Conservation (phyloP, 2,113 vertebrate species). For the Zosterops japonicus region DNA sequence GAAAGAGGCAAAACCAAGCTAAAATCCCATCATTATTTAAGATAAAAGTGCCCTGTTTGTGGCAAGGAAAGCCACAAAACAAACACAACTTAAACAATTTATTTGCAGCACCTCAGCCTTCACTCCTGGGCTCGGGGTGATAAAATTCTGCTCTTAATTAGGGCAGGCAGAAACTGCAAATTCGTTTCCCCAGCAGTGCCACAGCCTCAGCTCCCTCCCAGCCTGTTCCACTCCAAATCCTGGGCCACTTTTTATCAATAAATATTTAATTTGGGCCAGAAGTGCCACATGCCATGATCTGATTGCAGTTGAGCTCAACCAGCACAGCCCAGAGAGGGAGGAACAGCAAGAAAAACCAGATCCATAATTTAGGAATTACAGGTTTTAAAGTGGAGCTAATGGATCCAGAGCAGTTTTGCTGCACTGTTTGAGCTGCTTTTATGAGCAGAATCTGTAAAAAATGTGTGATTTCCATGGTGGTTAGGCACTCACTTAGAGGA, state of each 20-base stretch:
- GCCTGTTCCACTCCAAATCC: neutral
- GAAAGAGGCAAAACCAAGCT: neutral
- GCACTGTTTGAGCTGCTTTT: slow-evolving; percentile 31
- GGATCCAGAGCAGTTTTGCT: slow-evolving; percentile 30
- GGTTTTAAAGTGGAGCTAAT: slow-evolving; percentile 22
- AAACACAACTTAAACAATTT: neutral
- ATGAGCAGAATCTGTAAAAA: slow-evolving; percentile 7
- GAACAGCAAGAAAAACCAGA: neutral
- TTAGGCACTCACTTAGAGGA: neutral
- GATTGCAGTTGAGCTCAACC: neutral
- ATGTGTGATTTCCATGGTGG: neutral
- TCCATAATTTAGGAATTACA: slow-evolving; percentile 25
- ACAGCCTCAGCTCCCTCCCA: neutral
- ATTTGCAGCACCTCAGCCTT: neutral
- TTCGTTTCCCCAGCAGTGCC: neutral
- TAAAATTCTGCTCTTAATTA: neutral
- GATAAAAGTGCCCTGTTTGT: neutral
- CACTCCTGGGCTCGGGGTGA: neutral
- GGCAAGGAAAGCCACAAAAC: neutral
- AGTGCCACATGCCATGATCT: neutral
- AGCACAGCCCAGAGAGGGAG: fast-evolving
- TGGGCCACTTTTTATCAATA: neutral
- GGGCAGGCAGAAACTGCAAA: neutral
- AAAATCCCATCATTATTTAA: neutral
- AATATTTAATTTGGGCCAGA: neutral